Percentiles rank a stretch among this genome's conserved stretches.
phyloP scores from a whole-genome alignment of 2,888 invertebrate species.

The Ephialtes manifestator region DNA sequence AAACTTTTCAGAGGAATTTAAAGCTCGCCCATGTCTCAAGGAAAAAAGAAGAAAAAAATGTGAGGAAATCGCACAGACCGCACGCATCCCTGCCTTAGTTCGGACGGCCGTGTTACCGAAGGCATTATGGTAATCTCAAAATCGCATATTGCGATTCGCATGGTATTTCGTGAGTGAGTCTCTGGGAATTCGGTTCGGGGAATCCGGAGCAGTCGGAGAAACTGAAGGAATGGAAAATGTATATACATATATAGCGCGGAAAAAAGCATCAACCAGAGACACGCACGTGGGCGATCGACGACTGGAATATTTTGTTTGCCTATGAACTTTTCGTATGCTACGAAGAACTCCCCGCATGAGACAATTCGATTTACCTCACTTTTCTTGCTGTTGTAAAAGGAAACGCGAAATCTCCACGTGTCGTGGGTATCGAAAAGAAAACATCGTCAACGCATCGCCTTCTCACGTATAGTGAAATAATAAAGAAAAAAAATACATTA shows the following conservation, averaged over 20 bases:
- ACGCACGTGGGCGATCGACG: slow-evolving; percentile 54
- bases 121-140: slow-evolving; percentile 80
- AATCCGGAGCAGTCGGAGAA: slow-evolving; percentile 45
- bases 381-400: slow-evolving; percentile 2
- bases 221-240: slow-evolving; percentile 31
- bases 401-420: slow-evolving; percentile 30
- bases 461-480: neutral
- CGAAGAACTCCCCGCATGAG: slow-evolving; percentile 42
- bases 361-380: slow-evolving; percentile 53
- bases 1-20: slow-evolving; percentile 59
- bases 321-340: slow-evolving; percentile 49
- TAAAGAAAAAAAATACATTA: neutral
- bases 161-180: slow-evolving; percentile 58
- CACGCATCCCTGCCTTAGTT: slow-evolving; percentile 50
- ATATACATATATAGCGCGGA: slow-evolving; percentile 18
- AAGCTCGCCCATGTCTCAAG: slow-evolving; percentile 55
- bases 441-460: neutral
- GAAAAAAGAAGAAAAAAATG: slow-evolving; percentile 37
- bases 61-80: slow-evolving; percentile 43
- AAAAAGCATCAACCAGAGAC: slow-evolving; percentile 29
- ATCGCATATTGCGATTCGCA: slow-evolving; percentile 76
- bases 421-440: slow-evolving; percentile 17
- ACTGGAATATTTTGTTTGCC: slow-evolving; percentile 65
- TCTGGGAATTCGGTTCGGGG: slow-evolving; percentile 61
- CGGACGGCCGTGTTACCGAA: slow-evolving; percentile 61